Percentiles rank a stretch among this genome's conserved stretches.
Evolutionary conservation across 2,888 invertebrate species (phyloP).

Genomic region (Erpobdella octoculata): DNA sequence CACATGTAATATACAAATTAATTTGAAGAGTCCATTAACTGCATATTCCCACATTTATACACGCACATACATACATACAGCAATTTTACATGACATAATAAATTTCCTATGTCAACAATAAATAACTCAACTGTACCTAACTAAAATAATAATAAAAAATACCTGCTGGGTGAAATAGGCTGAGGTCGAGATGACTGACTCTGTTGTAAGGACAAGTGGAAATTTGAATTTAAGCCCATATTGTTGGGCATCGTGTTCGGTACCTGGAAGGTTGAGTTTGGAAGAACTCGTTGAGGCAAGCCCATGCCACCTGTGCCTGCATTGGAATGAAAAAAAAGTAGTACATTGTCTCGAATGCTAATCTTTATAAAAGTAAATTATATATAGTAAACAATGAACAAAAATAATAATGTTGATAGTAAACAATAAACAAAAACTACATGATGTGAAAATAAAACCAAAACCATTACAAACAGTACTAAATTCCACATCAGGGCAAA

Average conservation of each 20-base stretch:
- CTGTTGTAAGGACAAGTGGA: conserved; percentile 43
- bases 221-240: conserved; percentile 45
- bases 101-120: not conserved
- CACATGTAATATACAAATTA: no score
- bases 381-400: no score
- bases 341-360: no score
- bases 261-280: conserved; percentile 36
- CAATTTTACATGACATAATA: not conserved
- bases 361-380: no score
- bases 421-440: no score
- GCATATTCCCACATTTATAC: not conserved
- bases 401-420: no score
- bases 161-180: conserved; percentile 49
- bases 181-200: conserved; percentile 34
- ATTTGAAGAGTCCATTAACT: no score
- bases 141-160: not conserved
- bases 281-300: conserved; percentile 31
- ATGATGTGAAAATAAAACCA: no score
- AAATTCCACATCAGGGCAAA: no score
- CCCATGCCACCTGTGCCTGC: conserved; percentile 17
- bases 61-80: not conserved
- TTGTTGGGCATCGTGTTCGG: conserved; percentile 44
- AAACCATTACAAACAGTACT: no score
- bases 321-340: not conserved
- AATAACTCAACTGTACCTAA: not conserved